phyloP scores from a whole-genome alignment of 2,888 invertebrate genomes.

The Eilema griseolum region DNA sequence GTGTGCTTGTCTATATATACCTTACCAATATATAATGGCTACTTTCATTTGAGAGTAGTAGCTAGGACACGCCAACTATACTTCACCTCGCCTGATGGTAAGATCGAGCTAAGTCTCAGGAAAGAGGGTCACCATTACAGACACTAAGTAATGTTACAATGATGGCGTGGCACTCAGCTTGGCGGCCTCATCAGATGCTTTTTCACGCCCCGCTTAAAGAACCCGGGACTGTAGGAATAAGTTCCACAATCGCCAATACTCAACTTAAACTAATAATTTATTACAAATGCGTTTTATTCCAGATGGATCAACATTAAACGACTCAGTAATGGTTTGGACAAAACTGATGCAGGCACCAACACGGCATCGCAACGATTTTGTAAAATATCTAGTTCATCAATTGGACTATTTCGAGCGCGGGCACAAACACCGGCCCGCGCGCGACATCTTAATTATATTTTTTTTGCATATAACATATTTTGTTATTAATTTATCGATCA shows the following conservation, averaged over 20 bases:
- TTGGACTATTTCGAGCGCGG: constrained; percentile 50
- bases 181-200: no score
- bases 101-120: no score
- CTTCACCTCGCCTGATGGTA: no score
- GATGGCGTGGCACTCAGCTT: no score
- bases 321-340: constrained; percentile 54
- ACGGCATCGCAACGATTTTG: constrained; percentile 60
- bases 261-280: neutral
- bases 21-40: no score
- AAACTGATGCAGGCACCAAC: constrained; percentile 61
- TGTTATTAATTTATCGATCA: constrained; percentile 80
- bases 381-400: constrained; percentile 54
- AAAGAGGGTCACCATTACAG: no score
- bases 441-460: constrained; percentile 64
- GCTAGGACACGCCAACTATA: no score
- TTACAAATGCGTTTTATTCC: constrained; percentile 41
- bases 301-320: constrained; percentile 85
- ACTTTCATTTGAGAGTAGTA: no score
- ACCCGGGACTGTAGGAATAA: no score
- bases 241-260: neutral
- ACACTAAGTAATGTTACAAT: no score
- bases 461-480: constrained; percentile 82
- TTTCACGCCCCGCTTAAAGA: no score
- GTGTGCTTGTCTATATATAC: no score
- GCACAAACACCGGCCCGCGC: constrained; percentile 50